phyloP scores from a whole-genome alignment of 2,797 vertebrate genomes.

The Rhinoraja longicauda region DNA sequence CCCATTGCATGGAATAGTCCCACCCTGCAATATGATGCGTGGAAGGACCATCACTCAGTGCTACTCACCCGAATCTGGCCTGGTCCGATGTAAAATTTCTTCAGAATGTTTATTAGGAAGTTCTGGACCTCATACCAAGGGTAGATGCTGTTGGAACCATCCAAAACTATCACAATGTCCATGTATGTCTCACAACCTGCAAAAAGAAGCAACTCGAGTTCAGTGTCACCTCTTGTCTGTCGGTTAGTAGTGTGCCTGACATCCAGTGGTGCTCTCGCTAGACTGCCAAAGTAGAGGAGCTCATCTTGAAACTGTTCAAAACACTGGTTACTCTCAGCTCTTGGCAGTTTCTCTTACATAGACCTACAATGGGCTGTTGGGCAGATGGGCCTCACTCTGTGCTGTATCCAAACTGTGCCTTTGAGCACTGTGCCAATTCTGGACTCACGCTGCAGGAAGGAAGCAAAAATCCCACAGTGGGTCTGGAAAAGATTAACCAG shows the following conservation, averaged over 20 bases:
- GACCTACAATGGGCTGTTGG: too few species aligned
- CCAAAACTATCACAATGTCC: constrained; percentile 96
- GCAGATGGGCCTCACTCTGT: too few species aligned
- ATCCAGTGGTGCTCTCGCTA: background rate
- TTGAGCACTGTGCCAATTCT: too few species aligned
- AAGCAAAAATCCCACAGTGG: too few species aligned
- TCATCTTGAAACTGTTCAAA: background rate
- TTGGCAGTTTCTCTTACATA: background rate
- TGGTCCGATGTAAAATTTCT: constrained; percentile 93
- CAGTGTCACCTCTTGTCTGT: background rate
- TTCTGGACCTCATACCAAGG: constrained; percentile 95
- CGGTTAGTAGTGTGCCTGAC: background rate
- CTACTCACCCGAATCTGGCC: constrained; percentile 89
- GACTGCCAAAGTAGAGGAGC: background rate
- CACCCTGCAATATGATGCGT: background rate
- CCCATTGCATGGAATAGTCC: background rate
- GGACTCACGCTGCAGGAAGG: too few species aligned
- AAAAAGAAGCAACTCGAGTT: constrained; percentile 37
- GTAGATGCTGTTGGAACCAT: constrained; percentile 97
- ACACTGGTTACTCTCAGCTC: background rate
- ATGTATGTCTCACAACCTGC: constrained; percentile 95
- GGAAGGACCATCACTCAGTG: background rate
- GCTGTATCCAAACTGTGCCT: too few species aligned
- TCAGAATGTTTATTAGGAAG: constrained; percentile 94
- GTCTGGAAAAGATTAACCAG: too few species aligned